A percentile compares a stretch with the other conserved stretches of the same genome.
phyloP scores from a whole-genome alignment of 2,888 invertebrate species.

The Drosophila anomalata region DNA sequence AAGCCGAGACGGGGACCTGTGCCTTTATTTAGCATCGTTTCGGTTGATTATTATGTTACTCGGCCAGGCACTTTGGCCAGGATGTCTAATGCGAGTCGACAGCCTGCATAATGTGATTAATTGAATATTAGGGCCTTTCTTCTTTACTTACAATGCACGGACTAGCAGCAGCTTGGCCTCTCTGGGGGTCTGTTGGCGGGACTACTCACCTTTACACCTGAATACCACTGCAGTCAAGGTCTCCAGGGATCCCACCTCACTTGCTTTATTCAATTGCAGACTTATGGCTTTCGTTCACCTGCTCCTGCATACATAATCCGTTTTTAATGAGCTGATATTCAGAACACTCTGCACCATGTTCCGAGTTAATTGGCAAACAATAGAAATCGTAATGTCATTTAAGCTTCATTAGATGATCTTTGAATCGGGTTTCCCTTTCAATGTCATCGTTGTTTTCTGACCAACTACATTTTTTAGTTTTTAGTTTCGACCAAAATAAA shows the following conservation, averaged over 20 bases:
- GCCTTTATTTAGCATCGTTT: constrained; percentile 13
- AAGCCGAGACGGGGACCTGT: constrained; percentile 14
- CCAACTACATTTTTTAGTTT: too few species aligned
- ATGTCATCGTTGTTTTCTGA: too few species aligned
- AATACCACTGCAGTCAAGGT: constrained; percentile 29
- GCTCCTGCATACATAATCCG: constrained; percentile 31
- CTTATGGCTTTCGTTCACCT: constrained; percentile 13
- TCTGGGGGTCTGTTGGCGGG: not conserved
- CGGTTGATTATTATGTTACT: constrained; percentile 25
- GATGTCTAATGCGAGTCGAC: constrained; percentile 42
- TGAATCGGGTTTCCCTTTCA: too few species aligned
- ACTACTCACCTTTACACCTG: constrained; percentile 4
- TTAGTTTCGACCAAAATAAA: too few species aligned
- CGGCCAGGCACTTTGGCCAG: not conserved
- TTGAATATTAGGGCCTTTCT: constrained; percentile 25
- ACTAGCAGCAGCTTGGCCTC: constrained; percentile 16
- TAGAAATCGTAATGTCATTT: constrained; percentile 7
- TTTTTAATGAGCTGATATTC: constrained; percentile 46
- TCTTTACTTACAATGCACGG: constrained; percentile 1
- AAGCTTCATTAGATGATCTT: not conserved
- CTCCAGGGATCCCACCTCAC: not conserved
- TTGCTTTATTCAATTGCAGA: constrained; percentile 14
- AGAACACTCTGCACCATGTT: not conserved
- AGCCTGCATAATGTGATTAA: constrained; percentile 56
- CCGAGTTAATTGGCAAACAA: constrained; percentile 32